Percentiles rank a stretch among this genome's conserved stretches.
Conservation (phyloP, 2,113 vertebrate species). For the Mesembrinibis cayennensis region DNA sequence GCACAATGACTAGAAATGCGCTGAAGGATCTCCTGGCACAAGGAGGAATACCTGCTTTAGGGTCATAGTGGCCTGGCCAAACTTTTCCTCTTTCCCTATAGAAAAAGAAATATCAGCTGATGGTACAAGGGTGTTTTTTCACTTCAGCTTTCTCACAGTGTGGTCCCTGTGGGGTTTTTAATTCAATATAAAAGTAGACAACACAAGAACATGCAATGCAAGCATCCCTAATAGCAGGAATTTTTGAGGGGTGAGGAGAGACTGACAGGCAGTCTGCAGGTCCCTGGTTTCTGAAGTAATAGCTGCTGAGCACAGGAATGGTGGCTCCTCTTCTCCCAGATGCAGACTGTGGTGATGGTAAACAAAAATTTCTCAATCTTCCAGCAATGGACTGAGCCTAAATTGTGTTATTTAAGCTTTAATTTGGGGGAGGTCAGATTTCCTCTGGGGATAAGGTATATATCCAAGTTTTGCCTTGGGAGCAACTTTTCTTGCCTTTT, state of each 20-base stretch:
- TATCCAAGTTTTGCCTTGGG: neutral
- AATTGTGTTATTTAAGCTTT: neutral
- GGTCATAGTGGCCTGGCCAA: neutral
- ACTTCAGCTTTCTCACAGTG: neutral
- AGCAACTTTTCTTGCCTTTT: neutral
- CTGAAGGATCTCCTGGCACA: neutral
- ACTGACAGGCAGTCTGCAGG: neutral
- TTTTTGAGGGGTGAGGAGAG: neutral
- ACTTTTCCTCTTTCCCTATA: neutral
- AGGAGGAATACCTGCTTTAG: neutral
- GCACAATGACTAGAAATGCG: neutral
- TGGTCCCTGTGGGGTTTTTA: neutral
- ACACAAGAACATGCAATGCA: neutral
- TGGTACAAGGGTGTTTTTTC: neutral
- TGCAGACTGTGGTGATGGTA: neutral
- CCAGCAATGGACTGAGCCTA: neutral
- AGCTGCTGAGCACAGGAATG: neutral
- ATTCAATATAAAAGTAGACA: neutral
- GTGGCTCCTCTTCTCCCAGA: neutral
- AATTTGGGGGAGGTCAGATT: neutral
- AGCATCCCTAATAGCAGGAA: neutral
- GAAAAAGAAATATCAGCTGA: neutral
- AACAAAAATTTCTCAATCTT: neutral
- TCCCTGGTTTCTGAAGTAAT: neutral
- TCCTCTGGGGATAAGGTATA: neutral